Base-by-base conservation (phyloP, 2,113 vertebrate genomes). In the Atractosteus spatula region DNA sequence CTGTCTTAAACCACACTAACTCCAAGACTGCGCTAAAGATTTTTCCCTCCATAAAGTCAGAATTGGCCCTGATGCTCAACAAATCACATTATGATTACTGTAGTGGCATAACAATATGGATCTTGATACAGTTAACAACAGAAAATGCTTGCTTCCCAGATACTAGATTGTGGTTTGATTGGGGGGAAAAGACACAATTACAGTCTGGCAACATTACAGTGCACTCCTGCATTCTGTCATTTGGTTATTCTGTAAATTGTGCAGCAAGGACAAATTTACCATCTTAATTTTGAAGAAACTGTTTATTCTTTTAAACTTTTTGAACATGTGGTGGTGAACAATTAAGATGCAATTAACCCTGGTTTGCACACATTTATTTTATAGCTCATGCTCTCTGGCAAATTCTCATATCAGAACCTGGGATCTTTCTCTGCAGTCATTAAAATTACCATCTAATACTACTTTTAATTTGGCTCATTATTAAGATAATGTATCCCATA, bases 81-180 rank as follows among this genome's bases (percentile, higher is more conserved):
- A 89, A 90, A 89, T 88, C 81, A 82, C 84, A 85, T 83, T 79
- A 82, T 80, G 84, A 81, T 84, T 84, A 83, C 81, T 76, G 78
- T 75, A 76, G 78, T 75, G 70, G 80, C 75, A 81, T 42, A 76
- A 76, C 16, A 69, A 73, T 68, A 78, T 77, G 84, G 84, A 85
- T 87, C 82, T 87, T 83, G 82, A 87, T 79, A 73, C 78, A 76
- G 80, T 85, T 83, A 85, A 78, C 55, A 64, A 75, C 5, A 77
- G 77, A 11, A 70, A 68, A 59, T 55, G 8, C 2, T 65, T 16
- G 63, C 64, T 56, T 78, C 71, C 70, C 71, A 64, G 71, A 43
- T 81, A 68, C 73, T 55, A 70, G 55, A 6, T 54, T 65, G 57
- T 56, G 45, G 55, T 42, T 55, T 7, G 17, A 75, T 77, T 78